Base-by-base conservation (phyloP, 2,888 invertebrate species). In the Metalampra italica region DNA sequence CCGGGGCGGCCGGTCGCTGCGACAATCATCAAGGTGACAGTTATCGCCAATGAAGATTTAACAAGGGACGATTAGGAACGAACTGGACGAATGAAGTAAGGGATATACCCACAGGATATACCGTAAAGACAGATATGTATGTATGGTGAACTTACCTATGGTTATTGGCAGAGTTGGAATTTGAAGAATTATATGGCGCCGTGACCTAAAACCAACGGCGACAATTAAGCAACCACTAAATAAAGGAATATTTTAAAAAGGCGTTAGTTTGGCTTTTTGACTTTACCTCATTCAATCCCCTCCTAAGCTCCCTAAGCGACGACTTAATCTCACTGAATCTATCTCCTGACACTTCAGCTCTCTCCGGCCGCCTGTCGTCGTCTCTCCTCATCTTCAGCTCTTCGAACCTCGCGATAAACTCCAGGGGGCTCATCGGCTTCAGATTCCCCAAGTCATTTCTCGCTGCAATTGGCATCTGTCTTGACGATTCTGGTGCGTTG, bases 291-390 rank as follows among this genome's bases (percentile, higher is more conserved):
- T 87, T 88, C 37, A 90, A 60, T 0, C 81, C 89, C 9, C 86
- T 63, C 34, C 89, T 56, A 7, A 90, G 60, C 51, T 82, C 83
- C 52, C 73, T 60, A 32, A 90, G 60, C 12, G 84, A 83, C 11
- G 79, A 73, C 64, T 85, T 88, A 58, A 90, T 90, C 64, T 83
- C 79, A 45, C 68, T 75, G 60, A 88, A 85, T 14, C 89, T 62
- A 57, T 87, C 86, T 22, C 14, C 40, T 11, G 13, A 3, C 11
- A 8, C 37, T 40, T 9, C 15, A 29, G 14, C 36, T n/a, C 38
- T 13, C 40, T n/a, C 42, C 22, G 8, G 13, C 9, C 29, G 44
- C 22, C 55, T 43, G 47, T 51, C 45, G 12, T 38, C 46, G 43
- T 65, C 65, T 15, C 47, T 57, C 37, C 57, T 53, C 54, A 82